A percentile compares a stretch with the other conserved stretches of the same genome.
Conservation (phyloP, 2,797 vertebrate genomes). For the Chanos chanos region DNA sequence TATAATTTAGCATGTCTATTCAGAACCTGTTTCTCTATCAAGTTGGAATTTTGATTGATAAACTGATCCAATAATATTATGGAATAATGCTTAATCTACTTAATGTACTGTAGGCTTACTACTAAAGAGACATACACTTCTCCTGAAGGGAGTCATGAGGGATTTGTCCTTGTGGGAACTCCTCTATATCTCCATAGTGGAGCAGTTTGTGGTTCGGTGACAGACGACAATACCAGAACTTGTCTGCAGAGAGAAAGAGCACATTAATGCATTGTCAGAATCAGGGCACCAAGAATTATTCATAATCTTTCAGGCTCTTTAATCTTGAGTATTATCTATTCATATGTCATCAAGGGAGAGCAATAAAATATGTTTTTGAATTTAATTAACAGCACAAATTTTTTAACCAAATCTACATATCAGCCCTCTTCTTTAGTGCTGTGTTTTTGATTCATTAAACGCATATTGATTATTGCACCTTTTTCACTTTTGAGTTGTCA, state of each 20-base stretch:
- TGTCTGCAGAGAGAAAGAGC: slow-evolving; percentile 61
- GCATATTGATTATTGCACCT: background rate
- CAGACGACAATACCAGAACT: slow-evolving; percentile 85
- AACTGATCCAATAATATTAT: too few relatives aligned
- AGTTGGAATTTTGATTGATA: too few relatives aligned
- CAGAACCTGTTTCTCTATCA: background rate
- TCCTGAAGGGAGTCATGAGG: slow-evolving; percentile 83
- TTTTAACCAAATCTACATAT: too few relatives aligned
- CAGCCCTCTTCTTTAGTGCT: too few relatives aligned
- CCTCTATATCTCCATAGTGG: slow-evolving; percentile 83
- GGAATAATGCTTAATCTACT: too few relatives aligned
- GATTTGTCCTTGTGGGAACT: slow-evolving; percentile 81
- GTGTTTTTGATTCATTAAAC: too few relatives aligned
- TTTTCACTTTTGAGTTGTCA: background rate
- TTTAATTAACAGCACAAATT: too few relatives aligned
- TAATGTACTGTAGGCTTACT: too few relatives aligned
- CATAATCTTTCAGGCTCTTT: background rate
- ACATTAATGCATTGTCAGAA: background rate
- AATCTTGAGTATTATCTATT: background rate
- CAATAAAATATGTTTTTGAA: too few relatives aligned
- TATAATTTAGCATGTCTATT: background rate
- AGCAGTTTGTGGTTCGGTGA: slow-evolving; percentile 86
- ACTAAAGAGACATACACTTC: slow-evolving; percentile 69
- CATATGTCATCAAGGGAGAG: too few relatives aligned
- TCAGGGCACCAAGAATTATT: too few relatives aligned